Evolutionary conservation across 2,888 invertebrate species (phyloP).

Genomic region (Hypsopygia costalis): DNA sequence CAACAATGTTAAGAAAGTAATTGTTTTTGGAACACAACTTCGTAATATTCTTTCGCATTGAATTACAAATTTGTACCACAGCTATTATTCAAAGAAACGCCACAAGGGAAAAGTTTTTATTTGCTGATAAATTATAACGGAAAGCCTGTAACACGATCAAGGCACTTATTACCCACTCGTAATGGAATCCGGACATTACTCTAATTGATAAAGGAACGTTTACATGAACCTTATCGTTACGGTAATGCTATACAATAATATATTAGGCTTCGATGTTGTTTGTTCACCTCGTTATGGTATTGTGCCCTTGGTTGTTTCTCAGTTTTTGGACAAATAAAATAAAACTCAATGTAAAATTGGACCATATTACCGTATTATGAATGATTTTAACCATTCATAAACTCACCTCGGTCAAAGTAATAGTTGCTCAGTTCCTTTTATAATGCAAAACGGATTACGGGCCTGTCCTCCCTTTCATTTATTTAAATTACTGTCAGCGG

Average conservation of each 20-base stretch:
- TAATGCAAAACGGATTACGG: conserved; percentile 25
- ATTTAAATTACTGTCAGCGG: conserved; percentile 10
- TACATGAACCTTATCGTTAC: conserved; percentile 6
- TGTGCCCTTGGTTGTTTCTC: background rate
- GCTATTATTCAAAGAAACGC: conserved; percentile 1
- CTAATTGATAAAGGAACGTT: conserved; percentile 26
- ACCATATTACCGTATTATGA: background rate
- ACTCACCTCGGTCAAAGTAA: conserved; percentile 4
- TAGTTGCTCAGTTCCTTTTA: conserved; percentile 5
- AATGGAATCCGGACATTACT: conserved; percentile 31
- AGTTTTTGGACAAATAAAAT: conserved; percentile 1
- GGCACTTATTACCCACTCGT: conserved; percentile 23
- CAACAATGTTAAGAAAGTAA: too few species aligned
- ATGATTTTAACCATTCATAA: background rate
- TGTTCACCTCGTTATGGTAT: background rate
- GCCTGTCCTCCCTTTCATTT: conserved; percentile 17
- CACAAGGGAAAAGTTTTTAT: background rate
- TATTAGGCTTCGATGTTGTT: background rate
- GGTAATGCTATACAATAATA: background rate
- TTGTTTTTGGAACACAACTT: too few species aligned
- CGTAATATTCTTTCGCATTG: too few species aligned
- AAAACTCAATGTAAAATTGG: conserved; percentile 3
- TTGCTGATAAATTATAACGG: conserved; percentile 14
- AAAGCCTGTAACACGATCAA: conserved; percentile 22
- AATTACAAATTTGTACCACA: too few species aligned